phyloP scores from a whole-genome alignment of 2,113 vertebrate genomes.

The Syngnathus scovelli region DNA sequence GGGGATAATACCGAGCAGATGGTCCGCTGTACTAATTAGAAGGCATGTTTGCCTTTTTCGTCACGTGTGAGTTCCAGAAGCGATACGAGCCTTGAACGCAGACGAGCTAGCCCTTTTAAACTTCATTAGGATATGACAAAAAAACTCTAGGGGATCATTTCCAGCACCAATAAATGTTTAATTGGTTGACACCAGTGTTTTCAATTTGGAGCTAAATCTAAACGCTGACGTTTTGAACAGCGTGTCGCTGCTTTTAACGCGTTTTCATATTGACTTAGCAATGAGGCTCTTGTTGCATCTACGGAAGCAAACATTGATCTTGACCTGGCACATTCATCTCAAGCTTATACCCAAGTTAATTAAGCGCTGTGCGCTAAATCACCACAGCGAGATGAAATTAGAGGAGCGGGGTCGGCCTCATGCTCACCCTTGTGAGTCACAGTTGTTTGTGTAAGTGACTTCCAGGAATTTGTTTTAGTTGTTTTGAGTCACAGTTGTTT shows the following conservation, averaged over 20 bases:
- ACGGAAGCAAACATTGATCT: conserved; percentile 9
- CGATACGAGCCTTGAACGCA: conserved; percentile 19
- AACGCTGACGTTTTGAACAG: neutral
- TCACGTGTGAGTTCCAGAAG: conserved; percentile 30
- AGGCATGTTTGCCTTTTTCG: conserved; percentile 35
- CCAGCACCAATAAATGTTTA: conserved; percentile 13
- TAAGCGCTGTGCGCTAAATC: conserved; percentile 31
- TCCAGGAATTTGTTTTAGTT: conserved; percentile 13
- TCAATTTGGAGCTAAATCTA: conserved; percentile 10
- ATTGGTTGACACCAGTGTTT: conserved; percentile 11
- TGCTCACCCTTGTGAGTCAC: conserved; percentile 29
- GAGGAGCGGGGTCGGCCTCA: neutral
- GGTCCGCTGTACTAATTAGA: conserved; percentile 59
- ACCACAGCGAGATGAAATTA: conserved; percentile 22
- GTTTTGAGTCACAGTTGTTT: conserved; percentile 26
- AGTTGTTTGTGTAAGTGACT: neutral
- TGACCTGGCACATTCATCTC: conserved; percentile 1
- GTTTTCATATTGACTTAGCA: neutral
- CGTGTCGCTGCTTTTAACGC: neutral
- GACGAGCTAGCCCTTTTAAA: conserved; percentile 20
- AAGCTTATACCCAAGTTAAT: conserved; percentile 25
- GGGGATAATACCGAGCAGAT: conserved; percentile 53
- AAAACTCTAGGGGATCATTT: conserved; percentile 9
- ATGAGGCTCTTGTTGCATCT: conserved; percentile 12
- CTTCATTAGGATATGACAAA: conserved; percentile 15